Conservation (phyloP, 2,888 invertebrate genomes). For the Panzeria rudis region DNA sequence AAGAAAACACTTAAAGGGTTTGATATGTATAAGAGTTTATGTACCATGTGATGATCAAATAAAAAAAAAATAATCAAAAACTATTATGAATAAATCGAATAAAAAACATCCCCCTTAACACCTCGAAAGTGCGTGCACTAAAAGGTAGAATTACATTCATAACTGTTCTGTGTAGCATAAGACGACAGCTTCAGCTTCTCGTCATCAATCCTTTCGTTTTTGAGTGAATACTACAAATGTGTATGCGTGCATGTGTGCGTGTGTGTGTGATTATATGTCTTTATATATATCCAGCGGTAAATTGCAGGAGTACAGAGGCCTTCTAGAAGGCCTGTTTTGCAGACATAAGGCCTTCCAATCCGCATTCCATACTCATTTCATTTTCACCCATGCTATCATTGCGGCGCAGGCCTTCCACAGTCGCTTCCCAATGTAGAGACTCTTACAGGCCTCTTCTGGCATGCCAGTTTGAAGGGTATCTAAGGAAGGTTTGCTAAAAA, state of each 20-base stretch:
- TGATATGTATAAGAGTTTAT: neutral
- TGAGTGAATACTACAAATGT: constrained; percentile 2
- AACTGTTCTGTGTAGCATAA: constrained; percentile 41
- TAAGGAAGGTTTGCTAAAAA: no score
- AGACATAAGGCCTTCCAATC: no score
- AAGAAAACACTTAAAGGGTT: constrained; percentile 53
- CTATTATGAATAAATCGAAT: constrained; percentile 10
- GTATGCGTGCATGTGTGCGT: neutral
- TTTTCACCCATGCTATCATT: no score
- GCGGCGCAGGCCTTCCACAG: no score
- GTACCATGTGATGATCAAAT: constrained; percentile 58
- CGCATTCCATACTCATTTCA: no score
- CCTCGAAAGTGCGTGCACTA: constrained; percentile 57
- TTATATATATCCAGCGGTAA: no score
- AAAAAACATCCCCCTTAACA: constrained; percentile 69
- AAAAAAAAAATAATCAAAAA: constrained; percentile 15
- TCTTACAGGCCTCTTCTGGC: no score
- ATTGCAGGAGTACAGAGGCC: no score
- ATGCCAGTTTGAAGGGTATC: no score
- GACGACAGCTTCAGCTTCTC: neutral
- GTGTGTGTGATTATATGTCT: neutral
- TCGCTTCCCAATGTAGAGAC: no score
- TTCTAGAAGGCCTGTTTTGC: no score
- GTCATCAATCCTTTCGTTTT: constrained; percentile 67
- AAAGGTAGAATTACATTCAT: constrained; percentile 53